A percentile compares a stretch with the other conserved stretches of the same genome.
Conservation (phyloP, 2,888 invertebrate species). For the Leptura quadrifasciata region DNA sequence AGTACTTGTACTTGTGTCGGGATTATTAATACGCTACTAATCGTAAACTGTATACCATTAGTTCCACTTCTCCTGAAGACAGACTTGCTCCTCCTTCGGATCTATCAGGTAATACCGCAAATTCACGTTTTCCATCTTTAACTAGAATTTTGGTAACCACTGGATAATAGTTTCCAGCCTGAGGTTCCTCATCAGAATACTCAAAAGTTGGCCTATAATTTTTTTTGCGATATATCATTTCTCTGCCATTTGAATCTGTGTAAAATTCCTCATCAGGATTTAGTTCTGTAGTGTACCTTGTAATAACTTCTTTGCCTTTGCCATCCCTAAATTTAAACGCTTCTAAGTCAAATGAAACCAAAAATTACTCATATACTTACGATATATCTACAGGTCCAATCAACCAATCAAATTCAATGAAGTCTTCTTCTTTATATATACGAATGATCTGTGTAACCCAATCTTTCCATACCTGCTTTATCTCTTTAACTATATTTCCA, state of each 20-base stretch:
- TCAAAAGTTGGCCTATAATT: slow-evolving; percentile 78
- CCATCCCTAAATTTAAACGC: neutral
- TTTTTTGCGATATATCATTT: slow-evolving; percentile 78
- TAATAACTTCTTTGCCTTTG: slow-evolving; percentile 70
- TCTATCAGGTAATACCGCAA: slow-evolving; percentile 78
- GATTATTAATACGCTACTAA: no score
- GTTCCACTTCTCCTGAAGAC: slow-evolving; percentile 78
- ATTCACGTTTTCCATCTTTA: slow-evolving; percentile 72
- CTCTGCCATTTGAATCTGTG: slow-evolving; percentile 85
- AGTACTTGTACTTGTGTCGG: no score
- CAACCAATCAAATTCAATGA: slow-evolving; percentile 73
- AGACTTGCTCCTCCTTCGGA: slow-evolving; percentile 79
- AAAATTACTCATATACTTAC: slow-evolving; percentile 4
- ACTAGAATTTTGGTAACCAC: slow-evolving; percentile 80
- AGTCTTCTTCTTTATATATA: slow-evolving; percentile 76
- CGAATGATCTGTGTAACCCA: slow-evolving; percentile 84
- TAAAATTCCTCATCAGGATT: slow-evolving; percentile 72
- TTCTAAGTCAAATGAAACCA: no score
- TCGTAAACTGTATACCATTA: slow-evolving; percentile 76
- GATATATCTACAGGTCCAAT: slow-evolving; percentile 74
- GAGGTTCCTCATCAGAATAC: slow-evolving; percentile 74
- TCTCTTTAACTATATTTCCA: slow-evolving; percentile 76
- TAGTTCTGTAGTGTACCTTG: slow-evolving; percentile 79
- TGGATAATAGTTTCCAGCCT: slow-evolving; percentile 85
- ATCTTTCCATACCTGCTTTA: slow-evolving; percentile 78